phyloP scores from a whole-genome alignment of 2,797 vertebrate species.

The Falco novaeseelandiae region DNA sequence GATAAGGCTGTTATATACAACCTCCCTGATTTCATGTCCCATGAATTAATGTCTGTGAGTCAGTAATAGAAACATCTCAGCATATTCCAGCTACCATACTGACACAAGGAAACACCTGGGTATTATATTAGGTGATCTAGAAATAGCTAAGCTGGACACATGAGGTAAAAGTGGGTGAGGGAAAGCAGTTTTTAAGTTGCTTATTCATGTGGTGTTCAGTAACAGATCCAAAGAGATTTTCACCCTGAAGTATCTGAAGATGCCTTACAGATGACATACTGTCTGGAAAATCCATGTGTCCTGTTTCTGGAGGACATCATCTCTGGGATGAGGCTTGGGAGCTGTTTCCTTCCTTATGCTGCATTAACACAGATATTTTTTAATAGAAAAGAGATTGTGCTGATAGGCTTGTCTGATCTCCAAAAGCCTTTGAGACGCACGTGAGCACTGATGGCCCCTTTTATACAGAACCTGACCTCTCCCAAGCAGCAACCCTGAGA shows the following conservation, averaged over 20 bases:
- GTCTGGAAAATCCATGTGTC: background rate
- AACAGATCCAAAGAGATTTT: background rate
- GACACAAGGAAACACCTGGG: conserved; percentile 1
- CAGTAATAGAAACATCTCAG: background rate
- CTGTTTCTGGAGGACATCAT: background rate
- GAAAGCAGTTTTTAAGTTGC: background rate
- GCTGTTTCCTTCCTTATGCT: background rate
- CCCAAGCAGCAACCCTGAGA: background rate
- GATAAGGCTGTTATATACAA: background rate
- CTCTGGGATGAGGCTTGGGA: background rate
- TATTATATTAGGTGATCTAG: background rate
- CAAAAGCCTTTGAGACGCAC: background rate
- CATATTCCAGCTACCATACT: background rate
- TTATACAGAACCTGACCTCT: background rate
- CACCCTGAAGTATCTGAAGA: background rate
- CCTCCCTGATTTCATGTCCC: background rate
- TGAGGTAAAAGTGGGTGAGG: background rate
- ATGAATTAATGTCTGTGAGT: background rate
- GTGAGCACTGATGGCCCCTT: background rate
- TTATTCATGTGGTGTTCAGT: background rate
- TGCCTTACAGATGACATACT: conserved; percentile 15
- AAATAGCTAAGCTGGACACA: background rate
- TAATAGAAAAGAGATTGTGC: background rate
- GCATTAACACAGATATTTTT: background rate
- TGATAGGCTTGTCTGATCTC: background rate